These are phyloP conservation scores for Chloroceryle amazona DNA, from an alignment of 2,797 vertebrate species.

Conservation along the genomic window DNA sequence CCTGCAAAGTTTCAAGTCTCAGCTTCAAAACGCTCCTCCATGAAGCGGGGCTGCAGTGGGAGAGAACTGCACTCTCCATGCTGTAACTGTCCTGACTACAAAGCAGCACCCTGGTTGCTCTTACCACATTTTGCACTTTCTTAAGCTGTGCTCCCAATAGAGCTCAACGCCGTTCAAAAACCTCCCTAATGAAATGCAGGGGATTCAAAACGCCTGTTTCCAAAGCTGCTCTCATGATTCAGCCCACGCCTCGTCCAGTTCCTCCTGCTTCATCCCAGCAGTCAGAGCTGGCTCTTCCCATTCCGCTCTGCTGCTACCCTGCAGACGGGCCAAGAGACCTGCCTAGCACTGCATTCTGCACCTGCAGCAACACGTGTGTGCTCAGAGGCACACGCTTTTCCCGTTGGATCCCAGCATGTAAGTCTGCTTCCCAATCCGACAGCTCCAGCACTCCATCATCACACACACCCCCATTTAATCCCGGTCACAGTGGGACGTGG, in stretches of 20 bases:
- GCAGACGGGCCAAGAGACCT: background rate
- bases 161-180: background rate
- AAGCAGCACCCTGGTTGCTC: background rate
- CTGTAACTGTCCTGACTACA: background rate
- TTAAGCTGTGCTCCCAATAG: background rate
- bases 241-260: background rate
- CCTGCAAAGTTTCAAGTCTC: background rate
- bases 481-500: background rate
- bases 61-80: background rate
- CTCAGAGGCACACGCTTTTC: background rate
- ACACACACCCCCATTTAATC: background rate
- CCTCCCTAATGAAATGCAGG: background rate
- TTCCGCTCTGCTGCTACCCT: background rate
- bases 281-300: background rate
- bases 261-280: background rate
- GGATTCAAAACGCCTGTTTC: background rate
- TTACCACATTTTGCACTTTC: background rate
- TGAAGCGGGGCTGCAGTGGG: background rate
- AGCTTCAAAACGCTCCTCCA: background rate
- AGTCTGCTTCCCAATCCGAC: background rate
- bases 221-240: background rate
- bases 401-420: background rate
- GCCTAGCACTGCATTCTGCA: background rate
- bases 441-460: background rate
- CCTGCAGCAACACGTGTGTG: accelerated